These are phyloP conservation scores for Amphiura filiformis DNA, from an alignment of 35 echinoderm and acorn worm genomes.

Conservation along the genomic window DNA sequence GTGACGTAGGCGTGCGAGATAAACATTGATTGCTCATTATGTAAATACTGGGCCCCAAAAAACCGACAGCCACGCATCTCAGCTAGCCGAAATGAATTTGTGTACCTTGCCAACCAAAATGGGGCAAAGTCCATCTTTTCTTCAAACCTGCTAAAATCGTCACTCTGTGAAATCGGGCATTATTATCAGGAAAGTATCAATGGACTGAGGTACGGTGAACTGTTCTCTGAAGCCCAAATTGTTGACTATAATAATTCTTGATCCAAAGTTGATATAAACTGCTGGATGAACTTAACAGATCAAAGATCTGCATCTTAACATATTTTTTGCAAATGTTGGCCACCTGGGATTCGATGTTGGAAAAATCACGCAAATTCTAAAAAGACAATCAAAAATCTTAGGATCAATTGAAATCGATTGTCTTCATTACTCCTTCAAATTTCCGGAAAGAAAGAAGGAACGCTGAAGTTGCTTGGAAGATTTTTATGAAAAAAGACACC, in stretches of 20 bases:
- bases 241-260: background rate
- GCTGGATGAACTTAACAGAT: background rate
- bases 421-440: background rate
- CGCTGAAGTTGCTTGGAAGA: background rate
- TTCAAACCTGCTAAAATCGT: background rate
- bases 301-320: background rate
- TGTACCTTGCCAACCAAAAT: conserved; percentile 7
- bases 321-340: too few relatives aligned
- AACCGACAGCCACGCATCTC: background rate
- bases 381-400: background rate
- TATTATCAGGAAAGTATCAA: background rate
- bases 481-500: background rate
- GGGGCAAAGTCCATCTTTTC: background rate
- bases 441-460: background rate
- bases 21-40: background rate
- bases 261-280: background rate
- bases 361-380: background rate
- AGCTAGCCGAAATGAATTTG: too few relatives aligned
- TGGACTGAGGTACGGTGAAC: background rate
- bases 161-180: too few relatives aligned
- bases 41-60: background rate
- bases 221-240: background rate
- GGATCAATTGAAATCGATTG: background rate
- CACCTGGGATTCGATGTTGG: too few relatives aligned
- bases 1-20: background rate